Evolutionary conservation across 2,113 vertebrate genomes (phyloP), one percentile per base, ranked within the genome.

Genomic region (Chauna torquata): DNA sequence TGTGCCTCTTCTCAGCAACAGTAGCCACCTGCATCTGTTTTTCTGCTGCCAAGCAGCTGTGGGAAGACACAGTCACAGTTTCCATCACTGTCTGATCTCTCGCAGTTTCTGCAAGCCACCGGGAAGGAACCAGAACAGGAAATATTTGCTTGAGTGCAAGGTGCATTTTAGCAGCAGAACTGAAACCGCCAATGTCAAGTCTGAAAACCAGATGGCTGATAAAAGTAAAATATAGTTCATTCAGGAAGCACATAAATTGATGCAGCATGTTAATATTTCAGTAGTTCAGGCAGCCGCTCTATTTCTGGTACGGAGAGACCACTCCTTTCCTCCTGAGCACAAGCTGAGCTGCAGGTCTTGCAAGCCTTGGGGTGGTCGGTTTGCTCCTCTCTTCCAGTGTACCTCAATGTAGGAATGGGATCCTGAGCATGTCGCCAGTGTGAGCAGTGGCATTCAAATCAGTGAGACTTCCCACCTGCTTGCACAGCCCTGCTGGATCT

Each of bases 201-300:
- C 85, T 86, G 87, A 94, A 95, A 94, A 96, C 78, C 76, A 95
- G 85, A 90, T 94, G 75, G 49, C 38, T 84, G 72, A 92, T 86
- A 81, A 84, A 86, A 93, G 47, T 70, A 84, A 96, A 94, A 72
- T 68, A 72, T 28, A 82, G 66, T 74, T 79, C 1, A 66, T 87
- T 87, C 92, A 82, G 78, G 92, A 96, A 96, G 62, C 54, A 79
- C 36, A 66, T 77, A 82, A 94, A 92, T 74, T 76, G 62, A 27
- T 94, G 62, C 25, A 58, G 49, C 32, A 40, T 76, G 66, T 82
- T 87, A 82, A 69, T 84, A 93, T 64, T 40, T 64, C 70, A 57
- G 74, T 94, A 64, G 50, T 42, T 88, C 0, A 1, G 77, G 24
- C 0, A 0, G 66, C 45, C 88, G 61, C 66, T 15, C 42, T 50